Conservation (phyloP, 2,113 vertebrate species). For the Talpa occidentalis region DNA sequence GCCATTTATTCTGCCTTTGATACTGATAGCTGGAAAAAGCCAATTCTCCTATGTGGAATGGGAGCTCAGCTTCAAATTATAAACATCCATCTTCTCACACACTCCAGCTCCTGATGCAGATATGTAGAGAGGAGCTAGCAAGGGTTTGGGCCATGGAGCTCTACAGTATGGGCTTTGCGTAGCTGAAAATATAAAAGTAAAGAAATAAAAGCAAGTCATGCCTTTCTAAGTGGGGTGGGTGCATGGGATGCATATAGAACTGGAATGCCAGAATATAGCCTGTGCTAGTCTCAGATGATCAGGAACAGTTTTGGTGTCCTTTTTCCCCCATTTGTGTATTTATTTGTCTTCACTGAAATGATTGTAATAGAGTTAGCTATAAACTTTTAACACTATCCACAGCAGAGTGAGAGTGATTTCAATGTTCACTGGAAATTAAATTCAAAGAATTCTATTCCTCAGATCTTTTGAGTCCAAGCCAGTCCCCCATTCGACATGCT, state of each 20-base stretch:
- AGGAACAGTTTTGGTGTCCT: not conserved
- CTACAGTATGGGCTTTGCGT: not conserved
- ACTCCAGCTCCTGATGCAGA: not conserved
- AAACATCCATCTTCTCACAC: not conserved
- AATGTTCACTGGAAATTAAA: not conserved
- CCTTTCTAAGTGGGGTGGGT: not conserved
- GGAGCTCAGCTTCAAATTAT: not conserved
- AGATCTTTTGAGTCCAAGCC: not conserved
- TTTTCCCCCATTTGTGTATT: not conserved
- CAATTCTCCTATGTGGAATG: not conserved
- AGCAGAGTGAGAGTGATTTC: not conserved
- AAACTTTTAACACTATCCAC: not conserved
- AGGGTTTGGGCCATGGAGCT: not conserved
- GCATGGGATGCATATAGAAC: not conserved
- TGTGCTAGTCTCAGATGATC: not conserved
- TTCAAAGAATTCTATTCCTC: constrained; percentile 1
- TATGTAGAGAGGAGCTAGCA: not conserved
- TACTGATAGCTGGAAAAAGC: constrained; percentile 1
- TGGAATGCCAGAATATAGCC: not conserved
- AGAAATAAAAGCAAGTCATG: too few species aligned
- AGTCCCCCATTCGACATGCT: not conserved
- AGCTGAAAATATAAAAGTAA: not conserved
- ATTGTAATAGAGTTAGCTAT: not conserved
- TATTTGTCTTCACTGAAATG: not conserved
- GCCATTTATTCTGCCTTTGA: constrained; percentile 54